Percentiles rank a stretch among this genome's conserved stretches.
Conservation (phyloP, 2,797 vertebrate genomes). For the Cryptoprocta ferox region DNA sequence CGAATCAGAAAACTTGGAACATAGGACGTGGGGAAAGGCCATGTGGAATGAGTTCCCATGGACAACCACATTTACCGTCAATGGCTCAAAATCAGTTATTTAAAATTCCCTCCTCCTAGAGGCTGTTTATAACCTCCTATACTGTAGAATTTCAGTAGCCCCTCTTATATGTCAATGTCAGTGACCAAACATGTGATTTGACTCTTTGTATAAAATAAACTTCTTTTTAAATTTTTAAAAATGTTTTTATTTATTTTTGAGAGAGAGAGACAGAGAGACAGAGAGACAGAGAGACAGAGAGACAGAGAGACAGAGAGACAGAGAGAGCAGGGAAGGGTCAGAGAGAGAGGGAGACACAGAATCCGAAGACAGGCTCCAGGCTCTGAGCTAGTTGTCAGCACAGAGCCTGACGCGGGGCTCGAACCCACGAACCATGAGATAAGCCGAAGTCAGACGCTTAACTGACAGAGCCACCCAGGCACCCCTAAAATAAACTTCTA, state of each 20-base stretch:
- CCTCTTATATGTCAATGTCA: not conserved
- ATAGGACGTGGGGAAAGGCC: not conserved
- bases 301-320: too few relatives aligned
- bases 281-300: too few relatives aligned
- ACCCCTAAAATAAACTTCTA: conserved; percentile 4
- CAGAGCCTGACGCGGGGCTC: too few relatives aligned
- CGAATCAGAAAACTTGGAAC: not conserved
- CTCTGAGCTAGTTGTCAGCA: too few relatives aligned
- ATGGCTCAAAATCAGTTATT: not conserved
- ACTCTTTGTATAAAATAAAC: conserved; percentile 20
- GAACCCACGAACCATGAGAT: too few relatives aligned
- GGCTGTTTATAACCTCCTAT: not conserved
- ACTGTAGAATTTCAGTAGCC: not conserved
- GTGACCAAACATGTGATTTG: not conserved
- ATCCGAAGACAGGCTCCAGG: too few relatives aligned
- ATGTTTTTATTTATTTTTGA: too few relatives aligned
- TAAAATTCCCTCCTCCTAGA: not conserved
- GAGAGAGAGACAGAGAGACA: too few relatives aligned
- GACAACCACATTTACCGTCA: not conserved
- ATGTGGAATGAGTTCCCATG: not conserved
- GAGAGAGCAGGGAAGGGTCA: too few relatives aligned
- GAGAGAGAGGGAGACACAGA: too few relatives aligned
- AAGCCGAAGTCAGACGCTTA: too few relatives aligned
- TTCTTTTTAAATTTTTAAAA: not conserved
- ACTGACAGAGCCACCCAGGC: too few relatives aligned